Evolutionary conservation across 2,888 invertebrate genomes (phyloP), one percentile per base, ranked within the genome.

Genomic region (Drosophila helvetica): DNA sequence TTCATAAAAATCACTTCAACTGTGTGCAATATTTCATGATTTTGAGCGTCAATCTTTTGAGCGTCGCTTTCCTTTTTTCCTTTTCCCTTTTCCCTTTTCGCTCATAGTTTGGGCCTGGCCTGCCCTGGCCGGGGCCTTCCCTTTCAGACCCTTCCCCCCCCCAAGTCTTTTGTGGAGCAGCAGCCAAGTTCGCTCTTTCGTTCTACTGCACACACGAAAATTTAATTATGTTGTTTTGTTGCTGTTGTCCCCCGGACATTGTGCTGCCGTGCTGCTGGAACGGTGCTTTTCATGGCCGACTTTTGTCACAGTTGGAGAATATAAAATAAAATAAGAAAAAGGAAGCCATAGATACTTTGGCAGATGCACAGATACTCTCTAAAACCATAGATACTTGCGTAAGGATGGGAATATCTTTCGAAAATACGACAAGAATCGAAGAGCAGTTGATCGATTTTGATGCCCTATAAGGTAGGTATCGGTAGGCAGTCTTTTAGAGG

Each of bases 1-100:
- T 87, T 85, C 74, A 83, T 87, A 87, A 87, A 87, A 83, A 83
- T 85, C 86, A 79, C 83, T 82, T 87, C 88, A 87, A 79, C 86
- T 83, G 75, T 83, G 78, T 73, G 88, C 83, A 87, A 83, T 87
- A 85, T 87, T 83, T 87, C 75, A 83, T 69, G 69, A 83, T 82
- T 84, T 71, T 63, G 52, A 38, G 38, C 83, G 68, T 75, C 74
- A 86, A 86, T 86, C 83, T 86, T 83, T 78, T 78, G 70, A 77
- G 77, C 55, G 38, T 42, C 56, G 51, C 17, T 59, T 62, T 67
- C 60, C 54, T 19, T 59, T 47, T 18, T n/a, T 17, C 42, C 12
- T 12, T 45, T 54, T 30, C 12, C 17, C 55, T 54, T 45, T 57
- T 33, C 8, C 17, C 45, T 45, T 45, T 33, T 43, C 30, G 33